These are phyloP conservation scores for Oreochromis aureus DNA, from an alignment of 2,113 vertebrate genomes.

Conservation along the genomic window DNA sequence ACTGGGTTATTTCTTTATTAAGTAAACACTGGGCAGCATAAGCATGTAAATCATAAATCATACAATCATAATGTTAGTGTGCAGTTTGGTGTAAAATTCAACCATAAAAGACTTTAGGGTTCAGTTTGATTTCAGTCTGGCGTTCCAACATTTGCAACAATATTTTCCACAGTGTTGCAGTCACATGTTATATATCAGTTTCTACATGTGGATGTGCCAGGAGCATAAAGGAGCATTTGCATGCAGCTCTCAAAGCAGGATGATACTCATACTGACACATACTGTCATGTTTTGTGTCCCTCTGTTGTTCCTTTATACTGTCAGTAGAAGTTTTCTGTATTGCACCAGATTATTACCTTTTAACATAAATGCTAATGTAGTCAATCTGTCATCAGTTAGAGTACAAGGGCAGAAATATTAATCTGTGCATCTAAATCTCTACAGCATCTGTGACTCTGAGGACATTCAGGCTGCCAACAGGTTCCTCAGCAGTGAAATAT, in stretches of 20 bases:
- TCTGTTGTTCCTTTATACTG: background rate
- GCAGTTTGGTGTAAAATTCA: background rate
- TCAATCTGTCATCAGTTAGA: background rate
- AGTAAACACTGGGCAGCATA: background rate
- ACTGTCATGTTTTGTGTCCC: background rate
- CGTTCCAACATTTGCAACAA: background rate
- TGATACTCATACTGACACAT: background rate
- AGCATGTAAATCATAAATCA: background rate
- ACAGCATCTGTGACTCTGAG: background rate
- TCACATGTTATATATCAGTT: background rate
- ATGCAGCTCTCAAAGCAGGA: background rate
- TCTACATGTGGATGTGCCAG: background rate
- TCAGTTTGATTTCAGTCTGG: background rate
- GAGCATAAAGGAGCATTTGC: background rate
- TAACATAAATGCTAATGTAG: background rate
- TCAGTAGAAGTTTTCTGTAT: background rate
- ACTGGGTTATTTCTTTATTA: background rate
- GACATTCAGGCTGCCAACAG: background rate
- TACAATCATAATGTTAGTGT: background rate
- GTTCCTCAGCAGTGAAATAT: background rate
- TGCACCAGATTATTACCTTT: background rate
- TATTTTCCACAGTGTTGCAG: background rate
- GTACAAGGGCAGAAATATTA: background rate
- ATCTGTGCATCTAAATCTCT: background rate
- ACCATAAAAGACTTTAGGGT: background rate